These are phyloP conservation scores for Drosophila setifemur DNA, from an alignment of 1,140 invertebrate species.

Conservation along the genomic window DNA sequence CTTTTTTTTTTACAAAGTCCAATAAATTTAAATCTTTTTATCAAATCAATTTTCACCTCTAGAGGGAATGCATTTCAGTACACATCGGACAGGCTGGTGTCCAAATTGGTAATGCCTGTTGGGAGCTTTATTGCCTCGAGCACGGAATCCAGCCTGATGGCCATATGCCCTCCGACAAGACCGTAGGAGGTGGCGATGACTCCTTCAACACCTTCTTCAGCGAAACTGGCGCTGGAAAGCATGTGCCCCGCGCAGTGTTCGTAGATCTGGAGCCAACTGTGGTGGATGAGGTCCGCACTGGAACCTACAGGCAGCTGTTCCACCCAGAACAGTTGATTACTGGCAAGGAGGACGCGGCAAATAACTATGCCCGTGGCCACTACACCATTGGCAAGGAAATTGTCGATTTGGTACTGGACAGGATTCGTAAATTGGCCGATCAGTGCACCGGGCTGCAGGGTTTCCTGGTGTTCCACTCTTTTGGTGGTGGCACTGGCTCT, in stretches of 20 bases:
- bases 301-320: slow-evolving; percentile 92
- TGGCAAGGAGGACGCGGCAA: slow-evolving; percentile 94
- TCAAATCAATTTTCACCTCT: neutral
- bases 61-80: slow-evolving; percentile 86
- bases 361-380: slow-evolving; percentile 94
- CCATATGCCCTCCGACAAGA: slow-evolving; percentile 89
- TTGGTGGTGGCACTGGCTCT: slow-evolving; percentile 94
- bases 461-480: slow-evolving; percentile 94
- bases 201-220: slow-evolving; percentile 94
- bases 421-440: slow-evolving; percentile 91
- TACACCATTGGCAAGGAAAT: slow-evolving; percentile 96
- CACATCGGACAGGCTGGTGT: slow-evolving; percentile 90
- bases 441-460: slow-evolving; percentile 94
- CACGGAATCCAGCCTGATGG: slow-evolving; percentile 91
- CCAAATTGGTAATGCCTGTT: slow-evolving; percentile 89
- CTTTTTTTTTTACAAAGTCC: too few species aligned
- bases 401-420: slow-evolving; percentile 90
- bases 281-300: slow-evolving; percentile 93
- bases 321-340: slow-evolving; percentile 93
- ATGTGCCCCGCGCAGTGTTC: slow-evolving; percentile 92
- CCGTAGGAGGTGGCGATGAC: slow-evolving; percentile 87
- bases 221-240: slow-evolving; percentile 93
- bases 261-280: slow-evolving; percentile 95
- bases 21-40: too few species aligned
- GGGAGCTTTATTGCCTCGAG: slow-evolving; percentile 86